Conservation (phyloP, 2,113 vertebrate species). For the Gyps fulvus region DNA sequence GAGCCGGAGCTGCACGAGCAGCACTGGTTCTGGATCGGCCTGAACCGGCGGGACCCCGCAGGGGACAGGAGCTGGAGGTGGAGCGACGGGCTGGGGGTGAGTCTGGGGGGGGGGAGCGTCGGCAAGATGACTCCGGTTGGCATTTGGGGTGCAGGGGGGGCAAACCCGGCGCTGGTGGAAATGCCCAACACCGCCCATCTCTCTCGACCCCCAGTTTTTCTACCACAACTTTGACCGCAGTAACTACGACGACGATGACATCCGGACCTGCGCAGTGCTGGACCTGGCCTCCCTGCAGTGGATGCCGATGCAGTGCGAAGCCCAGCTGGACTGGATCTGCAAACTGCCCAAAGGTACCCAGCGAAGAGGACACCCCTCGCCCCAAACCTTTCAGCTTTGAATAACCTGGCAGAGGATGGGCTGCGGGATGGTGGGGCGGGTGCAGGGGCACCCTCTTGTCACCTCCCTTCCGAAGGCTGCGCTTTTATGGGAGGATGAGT, state of each 20-base stretch:
- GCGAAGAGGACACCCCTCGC: not conserved
- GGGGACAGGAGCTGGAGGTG: constrained; percentile 88
- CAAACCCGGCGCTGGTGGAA: not conserved
- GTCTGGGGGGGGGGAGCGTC: not conserved
- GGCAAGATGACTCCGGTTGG: fast-evolving
- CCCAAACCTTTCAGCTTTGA: not conserved
- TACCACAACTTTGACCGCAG: constrained; percentile 93
- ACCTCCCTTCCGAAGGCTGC: not conserved
- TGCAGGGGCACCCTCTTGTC: not conserved
- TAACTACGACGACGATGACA: constrained; percentile 77
- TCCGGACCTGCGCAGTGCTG: constrained; percentile 84
- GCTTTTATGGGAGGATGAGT: not conserved
- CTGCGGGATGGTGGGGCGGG: fast-evolving
- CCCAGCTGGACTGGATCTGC: constrained; percentile 95
- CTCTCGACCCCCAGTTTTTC: constrained; percentile 75
- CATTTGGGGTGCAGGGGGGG: not conserved
- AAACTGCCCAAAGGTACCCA: constrained; percentile 90
- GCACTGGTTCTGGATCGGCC: constrained; percentile 96
- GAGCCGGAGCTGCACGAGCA: constrained; percentile 91
- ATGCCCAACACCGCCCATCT: not conserved
- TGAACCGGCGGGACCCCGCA: constrained; percentile 87
- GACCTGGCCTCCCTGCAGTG: constrained; percentile 91
- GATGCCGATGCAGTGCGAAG: constrained; percentile 91
- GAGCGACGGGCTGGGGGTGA: constrained; percentile 91
- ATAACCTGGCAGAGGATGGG: not conserved